Conservation (phyloP, 2,888 invertebrate genomes). For the Poecilus cupreus region DNA sequence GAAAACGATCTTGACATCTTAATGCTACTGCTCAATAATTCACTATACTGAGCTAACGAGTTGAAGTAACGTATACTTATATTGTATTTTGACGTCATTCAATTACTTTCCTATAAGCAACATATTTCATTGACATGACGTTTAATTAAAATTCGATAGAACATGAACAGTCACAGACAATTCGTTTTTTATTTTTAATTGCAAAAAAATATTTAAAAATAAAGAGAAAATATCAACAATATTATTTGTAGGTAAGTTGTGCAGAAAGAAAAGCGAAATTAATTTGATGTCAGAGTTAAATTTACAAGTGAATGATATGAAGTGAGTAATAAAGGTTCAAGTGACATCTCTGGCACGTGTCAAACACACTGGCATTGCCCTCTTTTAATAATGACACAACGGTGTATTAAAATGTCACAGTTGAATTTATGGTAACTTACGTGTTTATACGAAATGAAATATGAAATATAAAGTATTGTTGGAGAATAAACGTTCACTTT, state of each 20-base stretch:
- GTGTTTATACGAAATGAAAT: background rate
- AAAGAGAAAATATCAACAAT: too few species aligned
- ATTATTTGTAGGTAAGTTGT: too few species aligned
- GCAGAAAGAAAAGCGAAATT: too few species aligned
- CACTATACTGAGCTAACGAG: background rate
- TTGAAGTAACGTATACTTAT: background rate
- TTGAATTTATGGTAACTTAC: background rate
- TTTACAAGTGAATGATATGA: background rate
- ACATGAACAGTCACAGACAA: too few species aligned
- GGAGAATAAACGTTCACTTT: background rate
- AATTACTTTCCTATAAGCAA: slow-evolving; percentile 3
- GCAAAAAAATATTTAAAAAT: too few species aligned
- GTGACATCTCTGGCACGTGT: background rate
- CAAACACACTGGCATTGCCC: background rate
- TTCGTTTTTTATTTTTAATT: too few species aligned
- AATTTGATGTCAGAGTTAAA: too few species aligned
- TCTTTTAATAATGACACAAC: background rate
- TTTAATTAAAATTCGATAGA: slow-evolving; percentile 32
- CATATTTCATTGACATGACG: slow-evolving; percentile 22
- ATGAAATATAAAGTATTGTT: background rate
- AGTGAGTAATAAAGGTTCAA: background rate
- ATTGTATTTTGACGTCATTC: slow-evolving; percentile 12
- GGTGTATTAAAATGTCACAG: background rate
- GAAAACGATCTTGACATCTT: slow-evolving; percentile 37
- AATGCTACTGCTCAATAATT: slow-evolving; percentile 34